These are phyloP conservation scores for Onthophagus taurus DNA, from an alignment of 1,140 invertebrate genomes.

Conservation along the genomic window DNA sequence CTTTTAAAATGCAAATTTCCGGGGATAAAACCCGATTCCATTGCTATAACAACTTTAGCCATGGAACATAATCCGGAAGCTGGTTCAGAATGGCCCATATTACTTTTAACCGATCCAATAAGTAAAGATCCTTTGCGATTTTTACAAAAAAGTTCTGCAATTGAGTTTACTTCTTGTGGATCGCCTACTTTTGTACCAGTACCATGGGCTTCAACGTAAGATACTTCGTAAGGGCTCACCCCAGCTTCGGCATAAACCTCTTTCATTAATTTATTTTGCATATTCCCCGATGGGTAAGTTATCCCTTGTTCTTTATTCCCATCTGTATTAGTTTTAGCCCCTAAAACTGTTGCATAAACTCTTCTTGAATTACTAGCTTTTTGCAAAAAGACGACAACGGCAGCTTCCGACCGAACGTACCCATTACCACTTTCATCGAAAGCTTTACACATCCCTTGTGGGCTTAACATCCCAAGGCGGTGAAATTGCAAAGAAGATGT, in stretches of 20 bases:
- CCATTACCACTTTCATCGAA: constrained; percentile 87
- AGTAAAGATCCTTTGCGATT: constrained; percentile 69
- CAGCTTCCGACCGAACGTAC: constrained; percentile 86
- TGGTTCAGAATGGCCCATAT: constrained; percentile 96
- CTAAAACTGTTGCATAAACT: constrained; percentile 77
- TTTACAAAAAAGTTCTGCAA: constrained; percentile 85
- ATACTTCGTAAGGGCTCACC: constrained; percentile 70
- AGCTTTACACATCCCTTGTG: constrained; percentile 83
- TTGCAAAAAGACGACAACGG: constrained; percentile 73
- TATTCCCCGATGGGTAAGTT: constrained; percentile 78
- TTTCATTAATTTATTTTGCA: constrained; percentile 78
- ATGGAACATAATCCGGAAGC: constrained; percentile 85
- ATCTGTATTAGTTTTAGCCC: constrained; percentile 83
- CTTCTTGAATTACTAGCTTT: constrained; percentile 62
- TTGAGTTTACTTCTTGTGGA: constrained; percentile 91
- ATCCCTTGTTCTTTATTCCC: constrained; percentile 83
- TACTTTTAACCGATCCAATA: constrained; percentile 94
- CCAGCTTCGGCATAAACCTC: constrained; percentile 76
- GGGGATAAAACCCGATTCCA: constrained; percentile 81
- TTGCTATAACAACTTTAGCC: constrained; percentile 83
- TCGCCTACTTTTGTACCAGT: constrained; percentile 93
- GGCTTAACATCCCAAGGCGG: constrained; percentile 79
- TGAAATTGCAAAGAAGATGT: constrained; percentile 87
- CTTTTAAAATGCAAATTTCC: constrained; percentile 80
- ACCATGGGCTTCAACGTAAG: constrained; percentile 91